Percentiles rank a stretch among this genome's conserved stretches.
Conservation (phyloP, 2,113 vertebrate species). For the Phainopepla nitens region DNA sequence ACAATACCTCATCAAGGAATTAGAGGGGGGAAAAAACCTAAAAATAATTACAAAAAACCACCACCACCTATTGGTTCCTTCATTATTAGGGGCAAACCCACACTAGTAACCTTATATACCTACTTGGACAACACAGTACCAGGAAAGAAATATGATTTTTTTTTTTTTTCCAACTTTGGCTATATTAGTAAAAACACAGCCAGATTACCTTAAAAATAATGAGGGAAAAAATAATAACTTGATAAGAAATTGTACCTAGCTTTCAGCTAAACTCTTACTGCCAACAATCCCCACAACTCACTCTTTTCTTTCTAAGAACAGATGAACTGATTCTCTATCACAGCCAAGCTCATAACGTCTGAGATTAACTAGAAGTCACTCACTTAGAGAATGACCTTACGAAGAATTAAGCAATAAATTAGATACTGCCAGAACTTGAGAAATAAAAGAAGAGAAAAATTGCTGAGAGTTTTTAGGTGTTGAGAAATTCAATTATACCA, state of each 20-base stretch:
- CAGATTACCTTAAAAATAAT: not conserved
- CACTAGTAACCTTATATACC: not conserved
- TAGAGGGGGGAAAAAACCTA: not conserved
- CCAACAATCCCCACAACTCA: not conserved
- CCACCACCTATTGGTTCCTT: not conserved
- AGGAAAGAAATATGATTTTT: not conserved
- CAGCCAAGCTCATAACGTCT: not conserved
- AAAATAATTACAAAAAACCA: fast-evolving
- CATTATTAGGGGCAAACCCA: not conserved
- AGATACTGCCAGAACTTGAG: conserved; percentile 11
- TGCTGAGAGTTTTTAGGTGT: not conserved
- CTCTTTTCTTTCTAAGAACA: not conserved
- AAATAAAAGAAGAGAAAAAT: not conserved
- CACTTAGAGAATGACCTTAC: conserved; percentile 34
- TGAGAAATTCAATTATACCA: conserved; percentile 14
- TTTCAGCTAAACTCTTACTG: not conserved
- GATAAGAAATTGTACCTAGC: not conserved
- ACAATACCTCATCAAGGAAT: not conserved
- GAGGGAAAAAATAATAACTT: not conserved
- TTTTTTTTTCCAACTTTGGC: not conserved
- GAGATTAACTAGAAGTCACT: conserved; percentile 18
- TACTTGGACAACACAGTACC: not conserved
- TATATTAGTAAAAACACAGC: not conserved
- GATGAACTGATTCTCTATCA: not conserved
- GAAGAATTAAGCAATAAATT: conserved; percentile 30